Percentiles rank a stretch among this genome's conserved stretches.
Evolutionary conservation across 2,797 vertebrate genomes (phyloP).

Genomic region (Gadopsis bispinosus): DNA sequence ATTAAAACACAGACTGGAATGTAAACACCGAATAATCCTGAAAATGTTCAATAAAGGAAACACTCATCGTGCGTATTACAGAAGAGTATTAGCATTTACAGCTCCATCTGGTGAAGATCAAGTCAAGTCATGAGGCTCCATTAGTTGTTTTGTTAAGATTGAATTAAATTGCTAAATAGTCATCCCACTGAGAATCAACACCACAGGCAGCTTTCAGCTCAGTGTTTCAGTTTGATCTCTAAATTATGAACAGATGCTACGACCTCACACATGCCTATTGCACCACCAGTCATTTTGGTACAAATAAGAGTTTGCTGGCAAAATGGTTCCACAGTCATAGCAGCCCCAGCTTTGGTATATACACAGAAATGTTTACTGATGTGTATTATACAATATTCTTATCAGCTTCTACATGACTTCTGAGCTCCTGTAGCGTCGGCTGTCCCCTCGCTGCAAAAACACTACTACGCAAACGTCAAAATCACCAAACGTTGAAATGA

Average conservation of each 20-base stretch:
- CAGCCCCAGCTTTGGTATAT: not conserved
- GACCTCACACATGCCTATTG: not conserved
- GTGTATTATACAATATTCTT: not conserved
- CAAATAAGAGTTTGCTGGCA: not conserved
- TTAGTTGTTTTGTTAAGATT: not conserved
- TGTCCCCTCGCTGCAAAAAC: conserved; percentile 33
- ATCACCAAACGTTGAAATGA: conserved; percentile 49
- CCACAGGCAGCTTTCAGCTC: not conserved
- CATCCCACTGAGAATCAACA: not conserved
- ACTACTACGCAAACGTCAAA: conserved; percentile 31
- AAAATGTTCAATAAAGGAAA: not conserved
- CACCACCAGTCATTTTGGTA: not conserved
- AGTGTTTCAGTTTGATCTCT: not conserved
- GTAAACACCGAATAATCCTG: not conserved
- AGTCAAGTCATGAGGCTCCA: too few relatives aligned
- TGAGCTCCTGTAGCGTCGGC: not conserved
- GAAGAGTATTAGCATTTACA: too few relatives aligned
- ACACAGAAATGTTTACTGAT: not conserved
- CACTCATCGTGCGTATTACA: too few relatives aligned
- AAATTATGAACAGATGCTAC: not conserved
- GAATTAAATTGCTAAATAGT: not conserved
- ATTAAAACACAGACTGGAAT: not conserved
- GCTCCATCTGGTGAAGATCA: too few relatives aligned
- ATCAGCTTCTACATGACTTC: not conserved
- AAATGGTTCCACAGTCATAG: not conserved